phyloP scores from a whole-genome alignment of 1,140 invertebrate genomes.

The Heliconius hermathena region DNA sequence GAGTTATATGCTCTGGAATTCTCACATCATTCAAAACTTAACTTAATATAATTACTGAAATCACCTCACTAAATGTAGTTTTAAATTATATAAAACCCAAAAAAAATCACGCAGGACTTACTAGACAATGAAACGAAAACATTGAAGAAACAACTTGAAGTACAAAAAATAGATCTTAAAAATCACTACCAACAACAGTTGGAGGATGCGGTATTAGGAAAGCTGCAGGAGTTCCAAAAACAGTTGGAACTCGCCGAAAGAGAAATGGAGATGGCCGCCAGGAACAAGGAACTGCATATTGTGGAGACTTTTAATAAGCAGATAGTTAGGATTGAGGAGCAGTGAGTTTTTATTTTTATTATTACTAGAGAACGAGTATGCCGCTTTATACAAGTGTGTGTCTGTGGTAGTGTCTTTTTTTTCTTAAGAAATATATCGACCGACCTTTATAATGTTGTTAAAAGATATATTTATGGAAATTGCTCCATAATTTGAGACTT shows the following conservation, averaged over 20 bases:
- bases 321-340: conserved; percentile 87
- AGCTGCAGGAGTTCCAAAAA: conserved; percentile 89
- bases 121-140: conserved; percentile 82
- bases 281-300: conserved; percentile 85
- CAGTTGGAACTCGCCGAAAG: conserved; percentile 87
- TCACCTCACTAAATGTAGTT: too few relatives aligned
- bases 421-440: too few relatives aligned
- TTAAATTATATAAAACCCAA: too few relatives aligned
- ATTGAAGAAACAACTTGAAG: conserved; percentile 83
- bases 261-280: conserved; percentile 84
- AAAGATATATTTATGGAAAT: too few relatives aligned
- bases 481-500: too few relatives aligned
- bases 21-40: too few relatives aligned
- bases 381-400: too few relatives aligned
- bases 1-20: too few relatives aligned
- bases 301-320: conserved; percentile 87
- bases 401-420: too few relatives aligned
- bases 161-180: conserved; percentile 86
- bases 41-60: too few relatives aligned
- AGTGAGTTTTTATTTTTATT: conserved; percentile 77
- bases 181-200: conserved; percentile 90
- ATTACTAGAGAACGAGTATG: not conserved
- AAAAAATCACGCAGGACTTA: conserved; percentile 68
- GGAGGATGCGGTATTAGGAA: conserved; percentile 88
- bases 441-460: too few relatives aligned